These are phyloP conservation scores for Nannospalax galili DNA, from an alignment of 2,113 vertebrate species.

Conservation along the genomic window DNA sequence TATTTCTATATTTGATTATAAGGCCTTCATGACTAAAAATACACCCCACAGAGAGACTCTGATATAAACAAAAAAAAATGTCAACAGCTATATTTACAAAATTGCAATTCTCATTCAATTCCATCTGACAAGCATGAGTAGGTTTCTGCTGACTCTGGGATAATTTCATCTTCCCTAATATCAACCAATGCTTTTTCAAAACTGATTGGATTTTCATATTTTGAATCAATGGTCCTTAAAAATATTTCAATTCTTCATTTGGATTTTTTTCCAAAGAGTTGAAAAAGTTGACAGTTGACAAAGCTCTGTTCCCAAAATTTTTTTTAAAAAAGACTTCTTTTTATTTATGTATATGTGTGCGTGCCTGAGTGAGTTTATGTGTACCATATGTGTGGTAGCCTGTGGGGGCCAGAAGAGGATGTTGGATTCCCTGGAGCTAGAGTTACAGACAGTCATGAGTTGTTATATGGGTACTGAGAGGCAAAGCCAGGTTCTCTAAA, in stretches of 20 bases:
- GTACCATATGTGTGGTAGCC: neutral
- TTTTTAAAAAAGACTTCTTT: neutral
- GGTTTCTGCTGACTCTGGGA: constrained; percentile 15
- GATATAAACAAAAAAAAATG: neutral
- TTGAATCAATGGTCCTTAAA: constrained; percentile 46
- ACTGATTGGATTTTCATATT: constrained; percentile 14
- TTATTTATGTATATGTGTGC: neutral
- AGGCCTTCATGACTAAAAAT: constrained; percentile 45
- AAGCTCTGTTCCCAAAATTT: neutral
- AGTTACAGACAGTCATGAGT: no score
- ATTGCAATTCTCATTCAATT: neutral
- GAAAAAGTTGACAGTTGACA: neutral
- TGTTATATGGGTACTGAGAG: neutral
- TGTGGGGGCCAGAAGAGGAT: neutral
- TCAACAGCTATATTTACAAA: neutral
- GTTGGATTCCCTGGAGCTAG: neutral
- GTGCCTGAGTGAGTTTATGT: neutral
- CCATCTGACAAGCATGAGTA: neutral
- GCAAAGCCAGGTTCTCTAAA: neutral
- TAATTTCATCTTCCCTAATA: constrained; percentile 26
- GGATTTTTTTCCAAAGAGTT: neutral
- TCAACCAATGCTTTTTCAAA: constrained; percentile 13
- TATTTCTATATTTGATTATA: constrained; percentile 40
- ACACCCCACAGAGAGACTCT: neutral
- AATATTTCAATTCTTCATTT: neutral